These are phyloP conservation scores for Mungos mungo DNA, from an alignment of 2,113 vertebrate species.

Conservation along the genomic window DNA sequence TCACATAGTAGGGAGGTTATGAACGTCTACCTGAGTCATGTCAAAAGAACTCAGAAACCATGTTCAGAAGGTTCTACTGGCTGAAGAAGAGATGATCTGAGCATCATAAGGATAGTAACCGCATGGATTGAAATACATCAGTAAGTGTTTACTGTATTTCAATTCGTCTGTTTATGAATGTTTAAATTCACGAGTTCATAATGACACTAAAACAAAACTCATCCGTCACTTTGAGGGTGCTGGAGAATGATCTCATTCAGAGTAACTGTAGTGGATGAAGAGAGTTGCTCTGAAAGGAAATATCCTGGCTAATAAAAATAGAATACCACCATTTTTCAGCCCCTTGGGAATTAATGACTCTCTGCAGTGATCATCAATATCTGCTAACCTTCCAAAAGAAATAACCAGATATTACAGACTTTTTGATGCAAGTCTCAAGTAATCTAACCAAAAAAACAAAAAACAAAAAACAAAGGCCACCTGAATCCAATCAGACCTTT, in stretches of 20 bases:
- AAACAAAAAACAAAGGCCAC: not conserved
- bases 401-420: not conserved
- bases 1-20: not conserved
- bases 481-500: not conserved
- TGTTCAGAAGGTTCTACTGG: not conserved
- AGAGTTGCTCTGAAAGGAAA: not conserved
- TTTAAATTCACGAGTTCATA: conserved; percentile 22
- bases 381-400: not conserved
- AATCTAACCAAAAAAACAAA: not conserved
- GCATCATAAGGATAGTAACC: not conserved
- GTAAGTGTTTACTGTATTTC: not conserved
- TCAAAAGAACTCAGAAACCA: conserved; percentile 13
- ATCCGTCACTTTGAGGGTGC: not conserved
- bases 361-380: not conserved
- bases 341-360: not conserved
- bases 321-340: conserved; percentile 13
- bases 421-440: conserved; percentile 25
- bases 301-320: conserved; percentile 30
- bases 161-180: not conserved
- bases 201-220: not conserved
- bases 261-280: not conserved
- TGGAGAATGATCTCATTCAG: not conserved
- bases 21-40: not conserved
- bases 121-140: not conserved
- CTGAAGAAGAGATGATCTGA: not conserved